phyloP scores from a whole-genome alignment of 2,797 vertebrate genomes.

The Etheostoma perlongum region DNA sequence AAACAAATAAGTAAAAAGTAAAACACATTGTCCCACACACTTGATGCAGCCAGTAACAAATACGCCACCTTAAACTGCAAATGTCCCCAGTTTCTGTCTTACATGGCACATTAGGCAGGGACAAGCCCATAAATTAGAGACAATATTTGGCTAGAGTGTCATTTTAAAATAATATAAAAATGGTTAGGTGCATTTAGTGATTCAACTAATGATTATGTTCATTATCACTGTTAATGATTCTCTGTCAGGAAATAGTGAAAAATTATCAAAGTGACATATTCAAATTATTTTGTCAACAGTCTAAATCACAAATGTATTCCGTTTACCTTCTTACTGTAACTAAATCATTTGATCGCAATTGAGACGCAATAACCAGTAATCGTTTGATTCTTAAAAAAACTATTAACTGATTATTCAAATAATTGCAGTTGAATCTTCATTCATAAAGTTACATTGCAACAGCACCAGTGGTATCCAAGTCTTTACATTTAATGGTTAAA shows the following conservation, averaged over 20 bases:
- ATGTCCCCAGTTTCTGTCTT: neutral
- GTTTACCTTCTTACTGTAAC: neutral
- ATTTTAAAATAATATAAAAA: neutral
- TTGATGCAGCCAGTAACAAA: neutral
- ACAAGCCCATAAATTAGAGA: neutral
- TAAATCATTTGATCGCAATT: neutral
- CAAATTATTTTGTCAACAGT: neutral
- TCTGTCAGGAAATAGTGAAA: neutral
- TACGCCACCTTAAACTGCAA: neutral
- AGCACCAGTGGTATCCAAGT: neutral
- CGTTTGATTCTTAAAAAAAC: neutral
- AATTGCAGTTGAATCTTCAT: neutral
- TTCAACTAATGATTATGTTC: neutral
- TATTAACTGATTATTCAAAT: neutral
- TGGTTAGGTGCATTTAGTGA: neutral
- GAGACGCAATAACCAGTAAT: neutral
- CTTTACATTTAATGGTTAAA: neutral
- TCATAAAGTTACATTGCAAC: neutral
- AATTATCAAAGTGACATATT: neutral
- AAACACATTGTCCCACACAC: slow-evolving; percentile 1
- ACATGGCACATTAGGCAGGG: neutral
- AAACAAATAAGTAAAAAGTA: neutral
- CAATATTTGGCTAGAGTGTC: neutral
- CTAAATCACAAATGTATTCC: neutral
- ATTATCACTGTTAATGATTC: neutral